Evolutionary conservation across 2,113 vertebrate species (phyloP), one percentile per base, ranked within the genome.

Genomic region (Polypterus bichir): DNA sequence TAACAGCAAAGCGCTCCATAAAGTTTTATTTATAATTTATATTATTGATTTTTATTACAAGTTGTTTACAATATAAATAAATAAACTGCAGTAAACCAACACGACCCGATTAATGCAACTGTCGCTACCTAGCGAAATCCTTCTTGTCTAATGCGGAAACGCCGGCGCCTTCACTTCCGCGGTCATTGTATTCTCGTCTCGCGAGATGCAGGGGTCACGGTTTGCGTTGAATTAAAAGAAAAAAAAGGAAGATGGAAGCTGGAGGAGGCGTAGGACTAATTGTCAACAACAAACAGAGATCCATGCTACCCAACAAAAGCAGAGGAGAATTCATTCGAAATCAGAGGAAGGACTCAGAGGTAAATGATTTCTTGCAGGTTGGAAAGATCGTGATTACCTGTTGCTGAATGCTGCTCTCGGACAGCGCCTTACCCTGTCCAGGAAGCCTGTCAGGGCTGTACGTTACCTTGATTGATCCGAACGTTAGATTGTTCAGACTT

Each of bases 261-360:
- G 84, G 77, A 64, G 78, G 70, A 56, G 77, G 85, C 49, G 61
- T 76, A 73, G 69, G 79, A 62, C 68, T 86, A 63, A 76, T 77
- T 63, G 76, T 82, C 69, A 94, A 93, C 78, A 94, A 92, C 75
- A 93, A 92, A 74, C 90, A 88, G 73, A 91, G 86, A 65, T 70
- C 76, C 5, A 83, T 86, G 82, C 9, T 83, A 53, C 77, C 83
- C 0, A 84, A 79, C 60, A 88, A 86, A 72, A 74, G 81, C 47
- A 87, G 90, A 64, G 83, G 85, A 0, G 94, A 97, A 65, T 88
- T 92, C 62, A 84, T 84, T 60, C 88, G 94, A 47, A 92, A 89
- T 65, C 86, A 90, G 68, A 87, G 94, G 54, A 95, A 96, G 81
- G 92, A 96, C 60, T 96, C 93, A 4, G 94, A 97, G 91, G 94